Conservation (phyloP, 2,797 vertebrate genomes). For the Platalea minor region DNA sequence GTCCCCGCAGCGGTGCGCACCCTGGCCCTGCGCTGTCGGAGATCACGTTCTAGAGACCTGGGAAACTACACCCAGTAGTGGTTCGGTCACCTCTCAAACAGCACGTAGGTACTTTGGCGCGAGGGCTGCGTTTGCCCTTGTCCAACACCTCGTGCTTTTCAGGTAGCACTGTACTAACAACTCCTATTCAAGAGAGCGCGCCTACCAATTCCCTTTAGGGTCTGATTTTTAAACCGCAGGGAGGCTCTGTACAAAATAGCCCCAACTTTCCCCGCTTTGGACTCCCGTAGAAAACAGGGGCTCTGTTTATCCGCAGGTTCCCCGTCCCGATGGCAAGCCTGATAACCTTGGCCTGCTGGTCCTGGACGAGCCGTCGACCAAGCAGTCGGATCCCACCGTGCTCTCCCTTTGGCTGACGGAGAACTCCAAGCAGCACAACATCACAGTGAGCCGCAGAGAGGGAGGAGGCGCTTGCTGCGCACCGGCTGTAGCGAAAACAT, state of each 20-base stretch:
- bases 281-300: neutral
- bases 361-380: constrained; percentile 91
- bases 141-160: neutral
- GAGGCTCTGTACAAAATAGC: neutral
- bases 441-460: constrained; percentile 71
- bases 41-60: accelerated
- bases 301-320: constrained; percentile 77
- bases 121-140: neutral
- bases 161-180: too few relatives aligned
- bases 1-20: accelerated
- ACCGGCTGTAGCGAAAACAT: neutral
- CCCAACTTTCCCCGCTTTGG: neutral
- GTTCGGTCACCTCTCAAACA: neutral
- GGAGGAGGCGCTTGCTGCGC: neutral
- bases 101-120: accelerated
- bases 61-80: neutral
- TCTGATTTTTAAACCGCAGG: neutral
- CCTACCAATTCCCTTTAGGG: neutral
- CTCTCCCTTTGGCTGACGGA: constrained; percentile 92
- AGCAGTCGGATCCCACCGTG: constrained; percentile 92
- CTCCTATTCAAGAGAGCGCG: accelerated
- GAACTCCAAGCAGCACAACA: constrained; percentile 89
- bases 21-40: neutral
- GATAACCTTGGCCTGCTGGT: constrained; percentile 89
- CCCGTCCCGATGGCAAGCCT: constrained; percentile 82